Evolutionary conservation across 2,888 invertebrate genomes (phyloP).

Genomic region (Choreutis nemorana): DNA sequence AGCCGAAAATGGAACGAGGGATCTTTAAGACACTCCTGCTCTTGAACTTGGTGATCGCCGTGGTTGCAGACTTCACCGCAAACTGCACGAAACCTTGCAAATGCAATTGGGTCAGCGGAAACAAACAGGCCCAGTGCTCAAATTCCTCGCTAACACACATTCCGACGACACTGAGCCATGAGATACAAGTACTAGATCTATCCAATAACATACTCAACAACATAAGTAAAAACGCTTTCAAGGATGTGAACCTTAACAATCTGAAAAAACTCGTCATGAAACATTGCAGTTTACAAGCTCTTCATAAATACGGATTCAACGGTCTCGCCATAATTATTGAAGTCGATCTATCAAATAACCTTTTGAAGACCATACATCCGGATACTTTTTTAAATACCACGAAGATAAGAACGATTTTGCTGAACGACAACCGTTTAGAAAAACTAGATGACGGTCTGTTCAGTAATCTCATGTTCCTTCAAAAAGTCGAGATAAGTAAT

Average conservation of each 20-base stretch:
- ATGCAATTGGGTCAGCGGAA: conserved; percentile 87
- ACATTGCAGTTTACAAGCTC: conserved; percentile 75
- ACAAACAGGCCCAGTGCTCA: conserved; percentile 83
- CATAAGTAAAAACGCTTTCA: conserved; percentile 73
- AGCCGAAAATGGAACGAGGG: conserved; percentile 32
- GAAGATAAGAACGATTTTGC: conserved; percentile 74
- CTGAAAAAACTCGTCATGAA: conserved; percentile 81
- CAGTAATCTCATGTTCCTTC: conserved; percentile 74
- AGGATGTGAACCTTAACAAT: conserved; percentile 74
- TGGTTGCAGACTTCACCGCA: conserved; percentile 59
- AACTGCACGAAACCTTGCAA: conserved; percentile 75
- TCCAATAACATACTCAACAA: conserved; percentile 74
- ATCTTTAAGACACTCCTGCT: conserved; percentile 26
- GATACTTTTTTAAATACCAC: conserved; percentile 76
- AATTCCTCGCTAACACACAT: conserved; percentile 71
- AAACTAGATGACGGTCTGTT: conserved; percentile 80
- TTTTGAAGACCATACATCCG: conserved; percentile 69
- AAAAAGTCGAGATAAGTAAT: conserved; percentile 78
- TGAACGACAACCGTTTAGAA: conserved; percentile 80
- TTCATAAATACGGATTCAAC: conserved; percentile 80
- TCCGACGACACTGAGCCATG: conserved; percentile 75
- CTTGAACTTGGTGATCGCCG: conserved; percentile 26
- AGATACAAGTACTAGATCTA: conserved; percentile 76
- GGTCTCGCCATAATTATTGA: conserved; percentile 82
- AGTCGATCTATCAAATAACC: conserved; percentile 81